Evolutionary conservation across 1,140 invertebrate species (phyloP).

Genomic region (Laodelphax striatellus): DNA sequence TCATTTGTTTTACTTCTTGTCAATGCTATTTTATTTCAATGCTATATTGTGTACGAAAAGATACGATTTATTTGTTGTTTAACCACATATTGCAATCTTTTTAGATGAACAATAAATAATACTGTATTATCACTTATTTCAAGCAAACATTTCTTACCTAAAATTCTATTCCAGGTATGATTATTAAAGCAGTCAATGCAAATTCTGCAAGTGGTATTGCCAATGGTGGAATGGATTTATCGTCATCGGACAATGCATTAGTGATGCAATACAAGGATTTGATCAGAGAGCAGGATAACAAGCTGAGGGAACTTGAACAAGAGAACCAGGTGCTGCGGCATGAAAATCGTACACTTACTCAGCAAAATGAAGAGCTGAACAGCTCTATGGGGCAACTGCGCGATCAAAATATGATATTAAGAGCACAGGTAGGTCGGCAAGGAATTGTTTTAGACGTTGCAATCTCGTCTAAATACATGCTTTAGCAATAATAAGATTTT

Average conservation of each 20-base stretch:
- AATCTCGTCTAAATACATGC: too few species aligned
- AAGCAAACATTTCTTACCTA: background rate
- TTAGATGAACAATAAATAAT: too few species aligned
- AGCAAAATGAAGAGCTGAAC: constrained; percentile 55
- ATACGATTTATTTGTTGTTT: too few species aligned
- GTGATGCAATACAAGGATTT: constrained; percentile 77
- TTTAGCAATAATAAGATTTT: too few species aligned
- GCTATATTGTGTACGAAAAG: too few species aligned
- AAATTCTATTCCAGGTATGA: constrained; percentile 29
- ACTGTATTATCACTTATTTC: too few species aligned
- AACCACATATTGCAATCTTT: too few species aligned
- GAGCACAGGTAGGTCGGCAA: constrained; percentile 53
- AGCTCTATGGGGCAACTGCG: constrained; percentile 61
- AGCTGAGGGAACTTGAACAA: constrained; percentile 33
- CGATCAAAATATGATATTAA: constrained; percentile 79
- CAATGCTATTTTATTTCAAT: too few species aligned
- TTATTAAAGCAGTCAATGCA: constrained; percentile 45
- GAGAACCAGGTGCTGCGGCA: constrained; percentile 11
- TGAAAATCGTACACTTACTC: constrained; percentile 21
- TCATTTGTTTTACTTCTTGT: too few species aligned
- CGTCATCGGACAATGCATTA: constrained; percentile 42
- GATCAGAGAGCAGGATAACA: constrained; percentile 74
- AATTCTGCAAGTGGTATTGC: constrained; percentile 39
- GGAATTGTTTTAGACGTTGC: background rate
- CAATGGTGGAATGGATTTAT: constrained; percentile 29